phyloP scores from a whole-genome alignment of 1,140 invertebrate species.

The Idris sp. region DNA sequence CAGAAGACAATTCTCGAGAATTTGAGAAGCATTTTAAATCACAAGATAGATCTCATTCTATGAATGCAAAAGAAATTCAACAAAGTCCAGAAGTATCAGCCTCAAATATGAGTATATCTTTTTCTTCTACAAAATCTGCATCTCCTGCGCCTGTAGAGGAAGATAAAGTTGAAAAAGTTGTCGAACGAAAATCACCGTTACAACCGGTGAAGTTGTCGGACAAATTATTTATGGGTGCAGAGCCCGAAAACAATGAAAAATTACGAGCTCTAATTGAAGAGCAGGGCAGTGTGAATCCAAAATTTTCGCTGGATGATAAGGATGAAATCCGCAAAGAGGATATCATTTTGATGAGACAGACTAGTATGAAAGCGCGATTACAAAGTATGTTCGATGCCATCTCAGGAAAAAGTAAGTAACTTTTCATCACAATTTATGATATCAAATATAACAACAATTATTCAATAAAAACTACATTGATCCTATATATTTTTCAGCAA shows the following conservation, averaged over 20 bases:
- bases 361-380: conserved; percentile 72
- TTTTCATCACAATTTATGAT: not conserved
- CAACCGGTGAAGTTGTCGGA: conserved; percentile 65
- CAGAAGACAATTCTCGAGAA: conserved; percentile 71
- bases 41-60: conserved; percentile 59
- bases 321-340: conserved; percentile 76
- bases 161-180: not conserved
- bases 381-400: conserved; percentile 77
- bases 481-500: conserved; percentile 31
- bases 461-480: not conserved
- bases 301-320: conserved; percentile 68
- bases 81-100: conserved; percentile 11
- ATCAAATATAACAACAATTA: not conserved
- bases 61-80: conserved; percentile 35
- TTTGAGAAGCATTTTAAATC: conserved; percentile 75
- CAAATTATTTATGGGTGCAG: conserved; percentile 74
- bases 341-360: conserved; percentile 73
- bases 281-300: conserved; percentile 65
- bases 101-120: conserved; percentile 10
- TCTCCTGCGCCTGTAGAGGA: not conserved
- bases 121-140: conserved; percentile 2
- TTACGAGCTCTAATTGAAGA: conserved; percentile 70
- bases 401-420: conserved; percentile 73
- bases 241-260: conserved; percentile 73
- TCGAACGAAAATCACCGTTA: conserved; percentile 10